Conservation (phyloP, 1,140 invertebrate species). For the Tribolium madens region DNA sequence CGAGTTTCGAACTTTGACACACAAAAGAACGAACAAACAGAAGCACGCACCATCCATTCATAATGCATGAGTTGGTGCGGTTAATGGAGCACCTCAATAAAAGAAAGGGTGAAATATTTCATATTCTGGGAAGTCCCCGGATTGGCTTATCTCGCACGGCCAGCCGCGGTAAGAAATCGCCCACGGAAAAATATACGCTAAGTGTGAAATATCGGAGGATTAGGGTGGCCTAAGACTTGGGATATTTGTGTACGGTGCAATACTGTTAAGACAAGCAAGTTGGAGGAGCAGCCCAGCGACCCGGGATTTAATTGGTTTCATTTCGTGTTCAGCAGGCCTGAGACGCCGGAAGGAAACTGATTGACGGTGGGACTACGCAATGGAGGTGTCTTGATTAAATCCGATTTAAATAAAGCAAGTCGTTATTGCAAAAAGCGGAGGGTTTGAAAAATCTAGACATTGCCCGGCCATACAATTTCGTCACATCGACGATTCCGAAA, state of each 20-base stretch:
- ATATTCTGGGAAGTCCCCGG: conserved; percentile 51
- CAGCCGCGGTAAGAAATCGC: conserved; percentile 60
- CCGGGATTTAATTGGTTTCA: conserved; percentile 51
- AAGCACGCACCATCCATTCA: conserved; percentile 15
- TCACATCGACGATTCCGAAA: too few relatives aligned
- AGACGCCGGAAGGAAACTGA: conserved; percentile 18
- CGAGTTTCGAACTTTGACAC: too few relatives aligned
- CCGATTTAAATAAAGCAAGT: background rate
- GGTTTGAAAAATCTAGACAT: too few relatives aligned
- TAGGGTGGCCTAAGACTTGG: conserved; percentile 26
- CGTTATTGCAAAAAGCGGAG: background rate
- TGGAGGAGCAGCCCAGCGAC: conserved; percentile 13
- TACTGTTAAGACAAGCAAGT: conserved; percentile 42
- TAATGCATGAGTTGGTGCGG: background rate
- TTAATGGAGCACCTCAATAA: conserved; percentile 40
- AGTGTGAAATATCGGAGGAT: conserved; percentile 51
- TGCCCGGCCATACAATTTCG: too few relatives aligned
- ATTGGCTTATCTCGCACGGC: conserved; percentile 60
- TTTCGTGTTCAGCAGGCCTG: conserved; percentile 49
- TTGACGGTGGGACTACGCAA: background rate
- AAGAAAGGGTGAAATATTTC: conserved; percentile 51
- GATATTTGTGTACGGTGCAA: conserved; percentile 19
- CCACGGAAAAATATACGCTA: conserved; percentile 49
- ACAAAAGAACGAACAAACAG: conserved; percentile 26
- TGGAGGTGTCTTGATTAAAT: conserved; percentile 10